Conservation (phyloP, 2,113 vertebrate genomes). For the Ammodytes marinus region DNA sequence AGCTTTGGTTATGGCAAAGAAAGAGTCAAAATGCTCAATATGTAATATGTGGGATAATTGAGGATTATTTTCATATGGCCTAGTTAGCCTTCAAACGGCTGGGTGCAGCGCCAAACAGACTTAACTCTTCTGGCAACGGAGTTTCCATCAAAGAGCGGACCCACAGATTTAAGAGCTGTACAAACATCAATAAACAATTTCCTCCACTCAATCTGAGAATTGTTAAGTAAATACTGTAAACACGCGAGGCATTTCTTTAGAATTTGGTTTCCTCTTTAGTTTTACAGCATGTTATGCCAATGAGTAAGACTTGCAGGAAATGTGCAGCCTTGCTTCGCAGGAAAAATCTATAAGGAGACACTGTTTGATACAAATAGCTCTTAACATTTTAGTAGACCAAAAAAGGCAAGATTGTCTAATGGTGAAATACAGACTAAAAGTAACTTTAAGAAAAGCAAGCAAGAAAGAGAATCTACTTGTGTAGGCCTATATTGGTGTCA, state of each 20-base stretch:
- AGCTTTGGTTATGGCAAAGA: background rate
- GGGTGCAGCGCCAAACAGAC: background rate
- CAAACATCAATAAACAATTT: constrained; percentile 1
- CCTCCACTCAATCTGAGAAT: background rate
- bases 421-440: background rate
- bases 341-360: background rate
- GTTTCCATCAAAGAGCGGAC: background rate
- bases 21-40: background rate
- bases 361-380: background rate
- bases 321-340: background rate
- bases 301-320: constrained; percentile 4
- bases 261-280: background rate
- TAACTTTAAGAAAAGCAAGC: background rate
- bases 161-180: background rate
- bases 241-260: background rate
- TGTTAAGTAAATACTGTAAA: background rate
- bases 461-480: background rate
- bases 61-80: background rate
- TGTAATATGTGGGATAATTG: background rate
- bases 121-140: background rate
- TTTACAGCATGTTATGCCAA: background rate
- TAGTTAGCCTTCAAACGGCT: background rate
- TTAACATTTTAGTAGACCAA: background rate
- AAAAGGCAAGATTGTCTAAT: background rate
- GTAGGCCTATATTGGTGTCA: too few species aligned